Conservation (phyloP, 2,888 invertebrate genomes). For the Lasioglossum pauxillum region DNA sequence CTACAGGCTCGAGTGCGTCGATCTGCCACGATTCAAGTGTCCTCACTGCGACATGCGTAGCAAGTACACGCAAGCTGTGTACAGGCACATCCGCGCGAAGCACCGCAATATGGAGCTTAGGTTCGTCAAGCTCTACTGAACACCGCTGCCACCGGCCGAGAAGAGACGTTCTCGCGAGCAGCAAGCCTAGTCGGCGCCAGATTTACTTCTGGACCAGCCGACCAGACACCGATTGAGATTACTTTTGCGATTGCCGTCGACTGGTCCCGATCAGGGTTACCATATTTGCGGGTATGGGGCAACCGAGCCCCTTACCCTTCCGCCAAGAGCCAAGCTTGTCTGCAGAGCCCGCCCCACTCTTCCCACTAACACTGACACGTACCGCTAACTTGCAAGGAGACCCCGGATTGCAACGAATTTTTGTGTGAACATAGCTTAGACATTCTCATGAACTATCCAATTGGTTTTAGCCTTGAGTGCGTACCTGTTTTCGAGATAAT, state of each 20-base stretch:
- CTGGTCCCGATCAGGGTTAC: neutral
- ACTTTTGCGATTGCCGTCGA: neutral
- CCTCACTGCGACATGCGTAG: conserved; percentile 77
- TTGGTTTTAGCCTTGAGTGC: too few species aligned
- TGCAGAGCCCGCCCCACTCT: too few species aligned
- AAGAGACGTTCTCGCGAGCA: neutral
- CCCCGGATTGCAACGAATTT: too few species aligned
- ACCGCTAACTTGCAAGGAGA: too few species aligned
- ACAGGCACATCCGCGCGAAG: conserved; percentile 74
- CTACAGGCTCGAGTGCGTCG: conserved; percentile 76
- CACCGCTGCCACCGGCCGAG: too few species aligned
- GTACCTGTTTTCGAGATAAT: too few species aligned
- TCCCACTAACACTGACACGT: too few species aligned
- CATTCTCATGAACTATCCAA: too few species aligned
- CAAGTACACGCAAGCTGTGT: conserved; percentile 76
- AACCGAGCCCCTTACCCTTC: too few species aligned
- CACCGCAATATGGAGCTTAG: conserved; percentile 73
- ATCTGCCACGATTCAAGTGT: conserved; percentile 77
- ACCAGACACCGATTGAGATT: neutral
- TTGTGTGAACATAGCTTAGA: too few species aligned
- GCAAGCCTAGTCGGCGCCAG: neutral
- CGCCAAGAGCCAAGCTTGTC: too few species aligned
- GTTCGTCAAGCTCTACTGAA: conserved; percentile 75
- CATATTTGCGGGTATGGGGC: too few species aligned
- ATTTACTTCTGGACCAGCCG: neutral